Evolutionary conservation across 1,140 invertebrate genomes (phyloP), one percentile per base, ranked within the genome.

Genomic region (Vanessa tameamea): DNA sequence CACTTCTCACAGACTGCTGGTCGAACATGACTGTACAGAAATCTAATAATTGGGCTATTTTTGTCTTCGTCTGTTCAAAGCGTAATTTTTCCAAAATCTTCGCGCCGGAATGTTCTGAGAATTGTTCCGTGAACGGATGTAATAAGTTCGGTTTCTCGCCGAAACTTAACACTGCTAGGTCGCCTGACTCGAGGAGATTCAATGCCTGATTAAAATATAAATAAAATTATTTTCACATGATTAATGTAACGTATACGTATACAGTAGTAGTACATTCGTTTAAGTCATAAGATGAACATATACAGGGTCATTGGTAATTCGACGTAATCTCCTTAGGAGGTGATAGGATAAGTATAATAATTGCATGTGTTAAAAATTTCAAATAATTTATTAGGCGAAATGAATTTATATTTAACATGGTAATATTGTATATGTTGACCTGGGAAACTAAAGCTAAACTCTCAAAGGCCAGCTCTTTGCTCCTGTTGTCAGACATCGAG

Each of bases 381-480:
- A 31, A 31, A 4, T 31, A 0, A 31, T 0, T 31, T 31, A 31
- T 31, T 6, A 31, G 1, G 2, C 1, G 26, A 1, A 31, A 31
- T 31, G 1, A 31, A 31, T 31, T 31, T 3, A 31, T 31, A 31
- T 31, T 31, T 6, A 31, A 31, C 26, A 31, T 31, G 0, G 26
- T 31, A 4, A 31, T 31, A 31, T 31, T 31, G 26, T 2, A 31
- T 31, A n/a, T n/a, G 26, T 64, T 57, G 71, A 93, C 93, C 87
- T 95, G 94, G 3, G 98, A 98, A 12, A 99, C 97, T 15, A 99
- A 91, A 1, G 98, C 97, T 3, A 99, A 93, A 20, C 98, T 98
- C 87, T 99, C 98, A 88, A 99, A 98, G 0, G 99, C 98, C 63
- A 99, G 92, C 82, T 97, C 96, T 89, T 97, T 97, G 20, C 97